Conservation (phyloP, 2,113 vertebrate genomes). For the Willisornis vidua region DNA sequence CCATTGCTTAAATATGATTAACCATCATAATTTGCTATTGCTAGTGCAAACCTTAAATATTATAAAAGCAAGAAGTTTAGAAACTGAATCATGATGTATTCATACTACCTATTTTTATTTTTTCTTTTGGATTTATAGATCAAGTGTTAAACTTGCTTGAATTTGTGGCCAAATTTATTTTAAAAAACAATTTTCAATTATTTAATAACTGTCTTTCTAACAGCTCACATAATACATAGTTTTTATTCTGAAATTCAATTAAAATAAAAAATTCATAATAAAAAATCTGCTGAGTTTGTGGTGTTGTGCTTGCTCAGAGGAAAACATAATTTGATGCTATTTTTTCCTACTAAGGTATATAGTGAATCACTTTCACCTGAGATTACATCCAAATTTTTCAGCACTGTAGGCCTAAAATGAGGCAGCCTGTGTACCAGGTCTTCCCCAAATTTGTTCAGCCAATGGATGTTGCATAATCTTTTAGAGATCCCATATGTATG, state of each 20-base stretch:
- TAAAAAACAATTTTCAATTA: background rate
- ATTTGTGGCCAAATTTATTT: background rate
- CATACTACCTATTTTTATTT: background rate
- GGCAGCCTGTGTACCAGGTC: background rate
- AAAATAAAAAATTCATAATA: background rate
- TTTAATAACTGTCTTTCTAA: background rate
- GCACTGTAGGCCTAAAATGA: background rate
- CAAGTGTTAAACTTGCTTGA: background rate
- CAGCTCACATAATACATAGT: background rate
- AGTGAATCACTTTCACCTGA: background rate
- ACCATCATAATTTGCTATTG: background rate
- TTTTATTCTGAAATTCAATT: background rate
- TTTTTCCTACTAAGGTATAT: background rate
- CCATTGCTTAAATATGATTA: background rate
- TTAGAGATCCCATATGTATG: background rate
- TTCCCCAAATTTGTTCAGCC: background rate
- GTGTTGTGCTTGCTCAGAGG: background rate
- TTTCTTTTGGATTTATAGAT: background rate
- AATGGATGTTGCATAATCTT: background rate
- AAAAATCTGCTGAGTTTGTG: background rate
- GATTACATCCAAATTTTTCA: background rate
- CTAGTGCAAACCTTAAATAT: background rate
- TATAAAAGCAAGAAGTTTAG: background rate
- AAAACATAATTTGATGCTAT: background rate
- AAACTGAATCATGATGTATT: background rate